Base-by-base conservation (phyloP, 2,113 vertebrate genomes). In the Macheiramphus alcinus region DNA sequence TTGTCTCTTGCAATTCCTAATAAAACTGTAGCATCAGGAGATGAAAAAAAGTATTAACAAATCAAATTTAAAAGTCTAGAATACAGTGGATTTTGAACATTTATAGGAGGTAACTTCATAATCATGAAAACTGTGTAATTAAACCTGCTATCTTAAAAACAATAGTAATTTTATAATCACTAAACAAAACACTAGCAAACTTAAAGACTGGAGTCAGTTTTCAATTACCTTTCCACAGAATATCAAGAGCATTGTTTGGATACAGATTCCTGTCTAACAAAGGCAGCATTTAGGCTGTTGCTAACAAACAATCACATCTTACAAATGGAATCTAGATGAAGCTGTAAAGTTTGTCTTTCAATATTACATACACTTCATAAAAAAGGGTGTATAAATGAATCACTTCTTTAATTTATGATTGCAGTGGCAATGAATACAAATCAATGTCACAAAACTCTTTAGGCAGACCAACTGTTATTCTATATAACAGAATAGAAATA, bases 21-120 rank as follows among this genome's bases (percentile, higher is more conserved):
- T 12, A 76, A 78, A 82, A 31, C 9, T 91, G 32, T 72, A 17
- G 13, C 34, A 67, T 26, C 79, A 78, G 21, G 25, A 73, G 11
- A 42, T 31, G 13, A 50, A 78, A 86, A 53, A 53, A 38, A 15
- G 9, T 32, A 79, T 14, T 53, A 87, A 40, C 74, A 90, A 90
- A 61, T 16, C 21, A 84, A 94, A 88, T 68, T 72, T 72, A 61
- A 16, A 58, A 87, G 80, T 74, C 92, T 63, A 81, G 27, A 87
- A 79, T 56, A 75, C 29, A 47, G 53, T 19, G 56, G 29, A 75
- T 88, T 89, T 63, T 61, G 18, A 86, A 52, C 45, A 83, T 59
- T 96, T 88, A 90, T 43, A 50, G 58, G 23, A 95, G 68, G 8
- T 67, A 91, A 94, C 73, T 75, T 93, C 66, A 93, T 84, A 79